Base-by-base conservation (phyloP, 1,140 invertebrate species). In the Octopus bimaculoides region DNA sequence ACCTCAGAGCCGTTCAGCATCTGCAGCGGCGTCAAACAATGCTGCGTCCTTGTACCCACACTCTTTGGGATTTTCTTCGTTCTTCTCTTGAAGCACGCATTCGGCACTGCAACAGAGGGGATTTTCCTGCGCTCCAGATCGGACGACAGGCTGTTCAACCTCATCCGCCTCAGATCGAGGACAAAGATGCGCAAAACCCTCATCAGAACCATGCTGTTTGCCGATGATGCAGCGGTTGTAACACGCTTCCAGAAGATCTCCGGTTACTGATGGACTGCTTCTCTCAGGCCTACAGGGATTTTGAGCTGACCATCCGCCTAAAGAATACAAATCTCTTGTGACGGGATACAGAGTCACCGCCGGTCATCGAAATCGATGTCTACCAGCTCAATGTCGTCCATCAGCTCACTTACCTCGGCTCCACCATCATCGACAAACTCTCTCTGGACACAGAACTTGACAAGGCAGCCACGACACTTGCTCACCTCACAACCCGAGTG, bases 91-190 rank as follows among this genome's bases (percentile, higher is more conserved):
- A 69, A 69, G 66, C 66, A 69, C 4, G 66, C 66, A 14, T 69
- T 69, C 20, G 66, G 20, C 66, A 3, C 66, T 69, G 66, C 66
- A 69, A 1, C 12, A 74, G 54, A 55, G 75, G 78, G 78, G 53
- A 3, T 79, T 17, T 3, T 76, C 52, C 17, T 74, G n/a, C 52
- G 52, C 14, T 3, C 20, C 1, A 79, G 78, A 74, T 79, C 55
- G 10, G 61, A 76, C 74, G 55, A 5, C 52, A 69, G 55, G 17
- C 52, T 79, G 10, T 79, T 79, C 78, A 79, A 79, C 54, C 56
- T 5, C n/a, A 10, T 12, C 20, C 78, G 78, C 26, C 5, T 79
- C 20, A 69, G 61, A 74, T 17, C 78, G 10, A 79, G 74, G 78
- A 74, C 78, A 10, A 79, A 55, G 56, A 5, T 77, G 14, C 20